Evolutionary conservation across 2,113 vertebrate genomes (phyloP), one percentile per base, ranked within the genome.

Genomic region (Xerus inauris): DNA sequence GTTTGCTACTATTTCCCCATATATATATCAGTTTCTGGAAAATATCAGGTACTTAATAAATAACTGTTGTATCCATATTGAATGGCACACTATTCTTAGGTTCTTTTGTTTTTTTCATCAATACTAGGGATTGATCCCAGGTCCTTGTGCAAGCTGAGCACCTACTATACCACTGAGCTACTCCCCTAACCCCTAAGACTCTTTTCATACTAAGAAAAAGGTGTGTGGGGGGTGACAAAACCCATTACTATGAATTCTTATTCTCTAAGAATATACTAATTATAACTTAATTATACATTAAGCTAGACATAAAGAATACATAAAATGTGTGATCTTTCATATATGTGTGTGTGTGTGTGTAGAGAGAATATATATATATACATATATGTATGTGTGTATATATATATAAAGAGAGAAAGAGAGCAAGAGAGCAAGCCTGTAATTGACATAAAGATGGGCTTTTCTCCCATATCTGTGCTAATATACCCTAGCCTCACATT

Each of bases 281-380:
- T 83, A 75, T 40, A 90, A 87, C 0, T 95, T 86, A 91, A 76
- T 87, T 80, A 82, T 12, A 84, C 20, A 65, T 80, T 76, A 82
- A 42, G 26, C 26, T 71, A 51, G 14, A 67, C 32, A 26, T 69
- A 59, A 95, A 87, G 3, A 83, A 42, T 67, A 12, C 40, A 7
- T 49, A 77, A 65, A 89, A 69, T 22, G 54, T 57, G 54, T 57
- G 20, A 8, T 57, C 54, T 51, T 51, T 51, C 16, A 51, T 51
- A 51, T 51, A 16, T 51, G 11, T 49, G 10, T 49, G 6, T 49
- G 11, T 49, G 45, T 47, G 45, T 47, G n/a, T n/a, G n/a, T n/a
- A n/a, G n/a, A n/a, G n/a, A 49, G 2, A 54, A 54, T 57, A 6
- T 20, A 57, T 20, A 54, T 17, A 19, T 4, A 54, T 51, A 51